A percentile compares a stretch with the other conserved stretches of the same genome.
Evolutionary conservation across 2,113 vertebrate species (phyloP).

Genomic region (Pimephales promelas): DNA sequence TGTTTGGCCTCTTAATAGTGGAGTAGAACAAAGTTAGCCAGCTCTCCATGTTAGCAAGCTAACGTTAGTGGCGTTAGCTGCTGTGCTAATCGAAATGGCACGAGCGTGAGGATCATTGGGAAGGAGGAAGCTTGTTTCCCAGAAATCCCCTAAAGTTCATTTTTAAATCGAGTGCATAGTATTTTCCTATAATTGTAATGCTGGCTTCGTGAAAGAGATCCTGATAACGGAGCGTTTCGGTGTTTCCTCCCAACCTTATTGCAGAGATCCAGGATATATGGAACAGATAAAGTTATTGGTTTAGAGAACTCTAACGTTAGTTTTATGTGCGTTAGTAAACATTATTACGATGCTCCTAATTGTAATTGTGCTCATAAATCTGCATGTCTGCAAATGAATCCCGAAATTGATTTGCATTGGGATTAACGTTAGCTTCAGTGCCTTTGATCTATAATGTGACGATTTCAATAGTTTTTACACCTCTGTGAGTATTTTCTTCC

Average conservation of each 20-base stretch:
- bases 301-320: background rate
- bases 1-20: conserved; percentile 36
- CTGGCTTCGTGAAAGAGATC: background rate
- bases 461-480: background rate
- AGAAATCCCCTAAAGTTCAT: background rate
- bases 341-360: background rate
- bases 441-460: background rate
- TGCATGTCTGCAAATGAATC: background rate
- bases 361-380: background rate
- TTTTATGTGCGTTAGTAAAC: background rate
- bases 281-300: conserved; percentile 5
- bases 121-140: background rate
- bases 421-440: background rate
- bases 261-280: background rate
- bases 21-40: conserved; percentile 43
- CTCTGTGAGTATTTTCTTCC: background rate
- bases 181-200: background rate
- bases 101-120: conserved; percentile 23
- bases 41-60: conserved; percentile 51
- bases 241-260: background rate
- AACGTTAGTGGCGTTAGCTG: conserved; percentile 48
- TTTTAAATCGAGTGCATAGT: background rate
- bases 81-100: conserved; percentile 31
- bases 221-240: background rate
- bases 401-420: background rate